Conservation (phyloP, 92 coral and sea anemone species). For the Scolanthus callimorphus region DNA sequence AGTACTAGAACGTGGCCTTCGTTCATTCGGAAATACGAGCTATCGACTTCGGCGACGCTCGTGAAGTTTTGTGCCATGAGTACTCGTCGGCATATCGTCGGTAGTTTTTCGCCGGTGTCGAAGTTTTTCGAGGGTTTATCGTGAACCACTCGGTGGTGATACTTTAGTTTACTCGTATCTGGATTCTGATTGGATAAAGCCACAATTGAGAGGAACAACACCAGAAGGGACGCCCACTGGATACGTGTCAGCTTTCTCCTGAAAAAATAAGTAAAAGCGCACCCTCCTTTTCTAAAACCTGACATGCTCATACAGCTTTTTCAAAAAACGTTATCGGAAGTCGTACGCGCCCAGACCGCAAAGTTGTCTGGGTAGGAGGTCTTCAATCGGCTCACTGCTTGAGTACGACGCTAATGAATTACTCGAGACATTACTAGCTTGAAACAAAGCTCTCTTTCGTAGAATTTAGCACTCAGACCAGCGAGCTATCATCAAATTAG, state of each 20-base stretch:
- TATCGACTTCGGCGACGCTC: not conserved
- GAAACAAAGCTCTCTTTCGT: no score
- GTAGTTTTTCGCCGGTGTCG: not conserved
- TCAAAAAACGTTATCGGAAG: no score
- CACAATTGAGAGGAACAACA: constrained; percentile 62
- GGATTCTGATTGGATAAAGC: constrained; percentile 42
- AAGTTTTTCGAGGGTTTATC: not conserved
- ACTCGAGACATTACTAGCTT: no score
- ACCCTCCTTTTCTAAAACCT: no score
- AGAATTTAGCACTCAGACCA: no score
- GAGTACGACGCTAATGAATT: no score
- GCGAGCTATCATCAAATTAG: no score
- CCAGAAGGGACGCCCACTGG: constrained; percentile 65
- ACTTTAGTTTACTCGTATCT: constrained; percentile 23
- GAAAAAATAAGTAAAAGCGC: not conserved
- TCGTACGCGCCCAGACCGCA: no score
- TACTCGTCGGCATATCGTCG: constrained; percentile 15
- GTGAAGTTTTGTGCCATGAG: constrained; percentile 14
- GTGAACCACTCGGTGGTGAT: constrained; percentile 39
- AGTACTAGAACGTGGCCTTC: constrained; percentile 52
- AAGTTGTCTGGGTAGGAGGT: no score
- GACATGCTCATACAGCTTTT: no score
- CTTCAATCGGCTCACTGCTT: no score
- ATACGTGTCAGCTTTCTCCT: constrained; percentile 48
- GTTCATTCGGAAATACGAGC: constrained; percentile 31